Base-by-base conservation (phyloP, 2,888 invertebrate genomes). In the Drosophila kambysellisi region DNA sequence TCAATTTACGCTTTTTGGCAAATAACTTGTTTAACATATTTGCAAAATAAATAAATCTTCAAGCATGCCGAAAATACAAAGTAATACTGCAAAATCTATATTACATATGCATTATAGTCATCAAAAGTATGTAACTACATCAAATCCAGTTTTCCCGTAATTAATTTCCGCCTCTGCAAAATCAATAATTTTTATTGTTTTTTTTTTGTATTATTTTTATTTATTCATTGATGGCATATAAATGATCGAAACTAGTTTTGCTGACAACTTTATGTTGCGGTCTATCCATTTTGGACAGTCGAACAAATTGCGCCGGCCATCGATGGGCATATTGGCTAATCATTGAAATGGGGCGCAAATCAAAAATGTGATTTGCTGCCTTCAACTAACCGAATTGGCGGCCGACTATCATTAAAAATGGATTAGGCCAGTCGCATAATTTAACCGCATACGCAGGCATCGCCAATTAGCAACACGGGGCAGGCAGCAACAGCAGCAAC, bases 361-460 rank as follows among this genome's bases (percentile, higher is more conserved):
- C 76, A 76, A 54, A 60, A 60, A 20, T 67, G 41, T 68, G 61
- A 60, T 71, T 70, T 70, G 61, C 71, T 39, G 61, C 39, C 48
- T 59, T 52, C 59, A 48, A 7, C 39, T 46, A 20, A 29, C 41
- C 3, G 29, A 50, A 53, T 72, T 57, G 66, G 50, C 37, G 50
- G 41, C 41, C 17, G 33, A 69, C 77, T 71, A 88, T 83, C 90
- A 90, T 91, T 91, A 91, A 87, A 90, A 82, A 90, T 74, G 82
- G 83, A 90, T 91, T 90, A 90, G 81, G 79, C 83, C 77, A 77
- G 65, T 67, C 74, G 82, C 84, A 88, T 89, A 90, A 88, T 76
- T 88, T 82, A 89, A 53, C 51, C 64, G 70, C 84, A 73, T 67
- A 33, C 59, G 41, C 62, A 66, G 53, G 51, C 76, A 83, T 76